phyloP scores from a whole-genome alignment of 2,113 vertebrate genomes.

The Stictonetta naevosa region DNA sequence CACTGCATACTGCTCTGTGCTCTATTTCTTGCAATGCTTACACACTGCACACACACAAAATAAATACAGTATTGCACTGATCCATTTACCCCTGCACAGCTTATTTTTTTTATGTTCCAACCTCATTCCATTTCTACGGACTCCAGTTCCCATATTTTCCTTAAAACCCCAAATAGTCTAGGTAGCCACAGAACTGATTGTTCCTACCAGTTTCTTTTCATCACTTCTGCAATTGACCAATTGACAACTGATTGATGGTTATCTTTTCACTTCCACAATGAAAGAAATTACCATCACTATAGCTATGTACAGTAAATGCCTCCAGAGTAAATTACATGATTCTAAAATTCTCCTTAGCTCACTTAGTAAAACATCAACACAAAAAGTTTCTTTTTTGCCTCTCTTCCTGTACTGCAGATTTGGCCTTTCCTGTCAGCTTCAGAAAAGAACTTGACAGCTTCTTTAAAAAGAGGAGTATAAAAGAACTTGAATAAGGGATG shows the following conservation, averaged over 20 bases:
- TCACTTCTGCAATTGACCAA: constrained; percentile 97
- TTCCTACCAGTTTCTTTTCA: constrained; percentile 92
- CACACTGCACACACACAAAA: rapidly evolving
- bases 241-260: constrained; percentile 99
- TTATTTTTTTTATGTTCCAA: constrained; percentile 31
- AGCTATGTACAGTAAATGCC: constrained; percentile 98
- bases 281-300: constrained; percentile 99
- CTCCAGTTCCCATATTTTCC: constrained; percentile 92
- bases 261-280: constrained; percentile 98
- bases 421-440: constrained; percentile 90
- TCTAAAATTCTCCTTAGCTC: constrained; percentile 92
- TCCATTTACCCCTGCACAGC: not conserved
- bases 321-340: constrained; percentile 99
- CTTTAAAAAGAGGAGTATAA: constrained; percentile 94
- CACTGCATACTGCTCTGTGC: not conserved
- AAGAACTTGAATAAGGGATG: constrained; percentile 92
- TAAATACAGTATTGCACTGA: not conserved
- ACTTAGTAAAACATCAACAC: constrained; percentile 90
- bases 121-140: constrained; percentile 77
- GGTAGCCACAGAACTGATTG: constrained; percentile 92
- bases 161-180: constrained; percentile 83
- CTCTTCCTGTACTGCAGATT: constrained; percentile 92
- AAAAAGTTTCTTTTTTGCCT: constrained; percentile 93
- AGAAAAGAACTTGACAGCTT: constrained; percentile 96
- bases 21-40: not conserved